Conservation (phyloP, 2,797 vertebrate genomes). For the Gobionotothen gibberifrons region DNA sequence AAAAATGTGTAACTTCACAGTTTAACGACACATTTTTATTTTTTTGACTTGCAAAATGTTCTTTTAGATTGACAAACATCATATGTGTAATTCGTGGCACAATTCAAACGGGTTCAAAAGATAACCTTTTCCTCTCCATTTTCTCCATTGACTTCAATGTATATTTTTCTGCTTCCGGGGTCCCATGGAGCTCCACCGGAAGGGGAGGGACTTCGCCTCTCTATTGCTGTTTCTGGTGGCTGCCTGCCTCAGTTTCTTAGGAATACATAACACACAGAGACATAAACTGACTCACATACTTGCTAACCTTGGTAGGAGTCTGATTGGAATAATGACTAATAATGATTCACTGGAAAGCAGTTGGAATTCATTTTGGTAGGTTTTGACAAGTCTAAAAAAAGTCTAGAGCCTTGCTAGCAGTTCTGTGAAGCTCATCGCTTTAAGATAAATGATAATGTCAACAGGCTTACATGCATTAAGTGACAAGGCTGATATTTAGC, state of each 20-base stretch:
- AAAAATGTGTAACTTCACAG: no score
- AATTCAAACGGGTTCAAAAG: no score
- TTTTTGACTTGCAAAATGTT: no score
- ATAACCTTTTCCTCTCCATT: no score
- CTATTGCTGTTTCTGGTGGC: neutral
- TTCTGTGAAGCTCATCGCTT: neutral
- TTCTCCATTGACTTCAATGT: no score
- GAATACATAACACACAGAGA: neutral
- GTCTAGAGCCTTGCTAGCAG: neutral
- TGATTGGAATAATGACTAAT: neutral
- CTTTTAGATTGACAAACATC: no score
- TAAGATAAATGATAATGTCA: no score
- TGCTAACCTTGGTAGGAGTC: conserved; percentile 10
- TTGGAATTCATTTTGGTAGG: neutral
- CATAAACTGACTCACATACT: neutral
- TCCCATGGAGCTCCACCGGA: no score
- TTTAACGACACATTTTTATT: no score
- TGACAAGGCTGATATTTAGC: neutral
- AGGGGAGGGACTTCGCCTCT: no score
- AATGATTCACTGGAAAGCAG: conserved; percentile 2
- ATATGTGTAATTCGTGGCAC: no score
- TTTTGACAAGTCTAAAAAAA: neutral
- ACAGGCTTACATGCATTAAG: neutral
- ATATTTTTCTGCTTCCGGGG: no score
- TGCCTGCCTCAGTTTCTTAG: conserved; percentile 17